Conservation (phyloP, 2,888 invertebrate species). For the Mythimna albipuncta region DNA sequence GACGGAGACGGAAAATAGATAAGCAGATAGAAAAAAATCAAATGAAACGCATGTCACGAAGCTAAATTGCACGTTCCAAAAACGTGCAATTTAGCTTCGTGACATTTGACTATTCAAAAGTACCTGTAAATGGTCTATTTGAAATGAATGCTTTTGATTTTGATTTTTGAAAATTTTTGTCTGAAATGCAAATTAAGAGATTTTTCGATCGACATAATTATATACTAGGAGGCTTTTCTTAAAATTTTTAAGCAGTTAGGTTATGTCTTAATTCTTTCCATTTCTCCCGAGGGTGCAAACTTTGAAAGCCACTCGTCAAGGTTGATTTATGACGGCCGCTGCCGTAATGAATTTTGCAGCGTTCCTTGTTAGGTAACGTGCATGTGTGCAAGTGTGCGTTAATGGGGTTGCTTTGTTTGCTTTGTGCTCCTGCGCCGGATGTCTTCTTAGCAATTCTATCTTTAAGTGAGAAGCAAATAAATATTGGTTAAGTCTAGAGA, state of each 20-base stretch:
- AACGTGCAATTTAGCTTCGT: too few species aligned
- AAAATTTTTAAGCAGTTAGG: too few species aligned
- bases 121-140: too few species aligned
- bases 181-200: not conserved
- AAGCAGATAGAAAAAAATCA: too few species aligned
- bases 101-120: too few species aligned
- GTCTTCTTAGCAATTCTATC: slow-evolving; percentile 58
- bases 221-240: too few species aligned
- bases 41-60: too few species aligned
- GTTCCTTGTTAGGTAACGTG: slow-evolving; percentile 80
- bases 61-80: too few species aligned
- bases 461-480: slow-evolving; percentile 44
- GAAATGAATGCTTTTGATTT: too few species aligned
- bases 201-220: not conserved
- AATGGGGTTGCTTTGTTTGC: slow-evolving; percentile 76
- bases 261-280: not conserved
- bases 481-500: slow-evolving; percentile 24
- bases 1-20: too few species aligned
- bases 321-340: slow-evolving; percentile 75
- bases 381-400: slow-evolving; percentile 72
- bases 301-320: slow-evolving; percentile 65
- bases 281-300: slow-evolving; percentile 39
- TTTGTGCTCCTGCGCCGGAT: slow-evolving; percentile 62
- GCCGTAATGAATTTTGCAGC: slow-evolving; percentile 81
- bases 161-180: not conserved